A percentile compares a stretch with the other conserved stretches of the same genome.
Conservation (phyloP, 2,113 vertebrate genomes). For the Callithrix jacchus region DNA sequence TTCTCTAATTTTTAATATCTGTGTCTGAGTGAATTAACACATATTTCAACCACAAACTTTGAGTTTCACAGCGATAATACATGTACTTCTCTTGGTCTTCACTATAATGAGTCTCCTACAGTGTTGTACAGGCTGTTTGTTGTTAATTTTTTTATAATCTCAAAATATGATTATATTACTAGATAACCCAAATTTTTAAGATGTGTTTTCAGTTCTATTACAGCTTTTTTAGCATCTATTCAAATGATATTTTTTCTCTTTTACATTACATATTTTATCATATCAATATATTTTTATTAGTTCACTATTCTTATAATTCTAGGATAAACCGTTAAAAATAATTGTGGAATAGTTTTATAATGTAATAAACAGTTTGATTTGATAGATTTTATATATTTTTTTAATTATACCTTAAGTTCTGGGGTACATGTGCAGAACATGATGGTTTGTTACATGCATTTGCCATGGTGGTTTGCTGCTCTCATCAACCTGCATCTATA, state of each 20-base stretch:
- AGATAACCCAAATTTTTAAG: background rate
- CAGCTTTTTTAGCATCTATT: background rate
- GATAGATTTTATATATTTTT: background rate
- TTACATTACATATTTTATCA: background rate
- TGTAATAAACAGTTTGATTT: background rate
- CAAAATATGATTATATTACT: background rate
- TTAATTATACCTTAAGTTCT: too few relatives aligned
- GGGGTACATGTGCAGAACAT: too few relatives aligned
- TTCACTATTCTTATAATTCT: background rate
- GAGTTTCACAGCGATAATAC: background rate
- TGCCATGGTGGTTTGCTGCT: too few relatives aligned
- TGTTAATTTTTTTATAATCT: background rate
- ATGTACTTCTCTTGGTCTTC: background rate
- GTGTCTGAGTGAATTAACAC: background rate
- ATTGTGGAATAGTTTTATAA: background rate
- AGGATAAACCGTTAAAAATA: background rate
- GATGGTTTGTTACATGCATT: too few relatives aligned
- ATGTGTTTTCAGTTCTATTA: background rate
- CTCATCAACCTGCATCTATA: too few relatives aligned
- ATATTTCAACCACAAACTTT: background rate
- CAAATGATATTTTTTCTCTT: background rate
- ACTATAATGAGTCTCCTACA: background rate
- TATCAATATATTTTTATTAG: background rate
- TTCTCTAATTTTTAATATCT: background rate
- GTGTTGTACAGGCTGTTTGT: background rate